Base-by-base conservation (phyloP, 2,113 vertebrate genomes). In the Anhinga rufa region DNA sequence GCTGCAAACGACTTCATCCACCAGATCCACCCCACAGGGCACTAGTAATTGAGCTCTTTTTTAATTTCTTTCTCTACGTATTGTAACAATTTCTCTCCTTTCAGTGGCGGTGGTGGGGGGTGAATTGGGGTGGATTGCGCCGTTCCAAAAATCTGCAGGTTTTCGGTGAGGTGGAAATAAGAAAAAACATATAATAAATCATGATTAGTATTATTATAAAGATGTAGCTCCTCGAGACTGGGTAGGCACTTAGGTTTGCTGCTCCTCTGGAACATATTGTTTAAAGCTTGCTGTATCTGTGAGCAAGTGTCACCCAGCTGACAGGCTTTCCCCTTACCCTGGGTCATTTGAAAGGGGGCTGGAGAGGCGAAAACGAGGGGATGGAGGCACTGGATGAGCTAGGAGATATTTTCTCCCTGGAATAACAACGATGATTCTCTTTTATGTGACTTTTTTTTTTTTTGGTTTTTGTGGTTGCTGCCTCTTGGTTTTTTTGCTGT, bases 241-340 rank as follows among this genome's bases (percentile, higher is more conserved):
- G 72, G 38, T 49, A 12, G 10, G 10, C 2, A 19, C 49, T 46
- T 6, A 26, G 84, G 19, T 93, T 90, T 85, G 91, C 82, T 91
- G 84, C 94, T 95, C 28, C 85, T 88, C 82, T 20, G 85, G 78
- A 82, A 70, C 79, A 92, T 60, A 82, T 77, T 90, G 90, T 81
- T 80, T 22, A 44, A 96, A 95, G 71, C 77, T 82, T 58, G 87
- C 38, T 54, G 64, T 28, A 51, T 80, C 52, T 54, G 84, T 21
- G 86, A 91, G 86, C 77, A 82, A 95, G 95, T 95, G 95, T 97
- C 96, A 95, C 84, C 92, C 94, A 80, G 84, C 79, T 96, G 95
- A 96, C 90, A 86, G 80, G 61, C 62, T 86, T 75, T 77, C 64
- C 70, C 89, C 75, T 71, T 21, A 42, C 54, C 84, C 70, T 5